Evolutionary conservation across 2,888 invertebrate genomes (phyloP), one percentile per base, ranked within the genome.

Genomic region (Mesochorus sp.): DNA sequence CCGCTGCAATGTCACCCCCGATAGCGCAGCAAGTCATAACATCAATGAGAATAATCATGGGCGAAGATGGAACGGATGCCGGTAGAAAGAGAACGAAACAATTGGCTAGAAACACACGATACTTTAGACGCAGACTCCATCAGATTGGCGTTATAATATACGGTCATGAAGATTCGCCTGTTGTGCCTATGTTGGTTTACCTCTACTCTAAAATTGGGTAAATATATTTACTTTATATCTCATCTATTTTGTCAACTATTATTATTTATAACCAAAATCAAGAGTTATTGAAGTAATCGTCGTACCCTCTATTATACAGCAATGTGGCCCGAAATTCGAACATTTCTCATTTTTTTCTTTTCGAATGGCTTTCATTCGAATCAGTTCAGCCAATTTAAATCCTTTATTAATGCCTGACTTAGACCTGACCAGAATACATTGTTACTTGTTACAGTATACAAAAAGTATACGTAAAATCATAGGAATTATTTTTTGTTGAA

Each of bases 111-210:
- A 98, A 98, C 92, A 95, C 97, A 0, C 92, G 93, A 64, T 97
- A 97, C 91, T 97, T 97, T 89, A 93, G 97, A 71, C 92, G 93
- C 80, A 93, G 95, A 82, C 92, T 99, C 81, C 95, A 95, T 79
- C 96, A 96, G 91, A 95, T 97, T 91, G 98, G 99, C 81, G 97
- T 98, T 84, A 96, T 99, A 83, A 95, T 95, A 82, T 97, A 96
- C 91, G 99, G 99, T 4, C 96, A 98, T 92, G 95, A 95, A 88
- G 97, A 98, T 91, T 98, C 98, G 49, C 99, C 99, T 0, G 98
- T 99, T 80, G 97, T 99, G 87, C 99, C 99, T 12, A 94, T 99
- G 93, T 92, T 99, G 88, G 95, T 98, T 82, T 99, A 97, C 92
- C 93, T 97, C 85, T 98, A 97, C 91, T 97, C 98, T 76, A 99